These are phyloP conservation scores for Caenorhabditis elegans DNA, from an alignment of 1,140 invertebrate species.

Conservation along the genomic window WBcel235 BX284602.5:8785001-8785500, in stretches of 20 bases:
- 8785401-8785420: too few species aligned
- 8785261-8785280: conserved; percentile 30
- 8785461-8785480: too few species aligned
- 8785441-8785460: too few species aligned
- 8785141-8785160: neutral
- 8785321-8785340: neutral
- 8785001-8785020: neutral
- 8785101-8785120: neutral
- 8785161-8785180: neutral
- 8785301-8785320: neutral
- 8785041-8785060: neutral
- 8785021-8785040: conserved; percentile 25
- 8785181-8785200: neutral
- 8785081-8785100: too few species aligned
- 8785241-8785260: neutral
- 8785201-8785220: neutral
- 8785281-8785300: neutral
- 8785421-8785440: too few species aligned
- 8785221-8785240: neutral
- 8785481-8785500: too few species aligned
- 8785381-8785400: too few species aligned
- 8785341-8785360: neutral
- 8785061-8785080: too few species aligned
- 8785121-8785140: neutral
- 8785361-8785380: neutral